These are phyloP conservation scores for Agapetus fuscipes DNA, from an alignment of 2,888 invertebrate species.

Conservation along the genomic window DNA sequence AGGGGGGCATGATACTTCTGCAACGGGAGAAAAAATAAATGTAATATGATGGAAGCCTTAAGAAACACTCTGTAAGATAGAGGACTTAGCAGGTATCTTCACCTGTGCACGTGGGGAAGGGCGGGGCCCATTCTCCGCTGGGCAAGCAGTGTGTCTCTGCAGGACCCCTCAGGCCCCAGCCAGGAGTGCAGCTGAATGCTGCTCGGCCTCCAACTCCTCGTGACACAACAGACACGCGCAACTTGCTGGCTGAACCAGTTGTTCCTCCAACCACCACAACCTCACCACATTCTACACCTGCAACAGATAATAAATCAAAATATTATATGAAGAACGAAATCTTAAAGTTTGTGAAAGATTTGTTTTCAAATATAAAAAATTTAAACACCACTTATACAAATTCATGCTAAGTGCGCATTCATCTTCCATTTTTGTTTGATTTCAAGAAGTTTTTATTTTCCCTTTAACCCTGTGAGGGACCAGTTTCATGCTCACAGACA, in stretches of 20 bases:
- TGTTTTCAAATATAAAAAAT: too few relatives aligned
- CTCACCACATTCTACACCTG: constrained; percentile 74
- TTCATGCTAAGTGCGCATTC: too few relatives aligned
- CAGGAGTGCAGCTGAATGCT: constrained; percentile 68
- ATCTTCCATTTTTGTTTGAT: too few relatives aligned
- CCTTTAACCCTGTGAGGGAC: too few relatives aligned
- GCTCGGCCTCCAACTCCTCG: constrained; percentile 73
- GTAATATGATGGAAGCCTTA: neutral
- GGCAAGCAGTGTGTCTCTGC: constrained; percentile 66
- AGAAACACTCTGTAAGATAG: neutral
- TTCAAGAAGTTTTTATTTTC: too few relatives aligned
- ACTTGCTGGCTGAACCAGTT: constrained; percentile 44
- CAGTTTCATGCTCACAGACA: too few relatives aligned
- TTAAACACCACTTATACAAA: too few relatives aligned
- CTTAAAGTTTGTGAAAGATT: too few relatives aligned
- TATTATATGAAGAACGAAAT: neutral
- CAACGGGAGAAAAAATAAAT: constrained; percentile 17
- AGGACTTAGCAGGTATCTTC: too few relatives aligned
- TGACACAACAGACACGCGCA: constrained; percentile 64
- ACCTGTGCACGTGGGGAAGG: constrained; percentile 69
- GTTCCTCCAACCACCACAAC: constrained; percentile 38
- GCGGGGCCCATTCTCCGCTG: constrained; percentile 70
- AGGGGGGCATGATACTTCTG: constrained; percentile 73
- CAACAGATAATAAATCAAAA: neutral
- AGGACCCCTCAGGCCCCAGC: constrained; percentile 66